Conservation (phyloP, 37 sponge, comb jelly and placozoan species). For the Theonella swinhoei region DNA sequence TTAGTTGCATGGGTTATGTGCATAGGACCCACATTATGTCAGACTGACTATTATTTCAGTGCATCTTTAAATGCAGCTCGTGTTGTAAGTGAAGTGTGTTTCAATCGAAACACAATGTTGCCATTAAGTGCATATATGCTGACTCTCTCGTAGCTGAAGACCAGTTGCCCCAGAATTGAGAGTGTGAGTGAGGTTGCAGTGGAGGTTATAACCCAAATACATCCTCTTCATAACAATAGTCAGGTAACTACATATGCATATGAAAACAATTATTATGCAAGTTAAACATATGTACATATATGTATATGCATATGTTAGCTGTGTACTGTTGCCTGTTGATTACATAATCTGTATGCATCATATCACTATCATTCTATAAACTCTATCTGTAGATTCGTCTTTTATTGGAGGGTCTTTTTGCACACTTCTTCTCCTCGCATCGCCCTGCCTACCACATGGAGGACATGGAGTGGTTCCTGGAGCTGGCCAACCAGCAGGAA, state of each 20-base stretch:
- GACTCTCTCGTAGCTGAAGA: background rate
- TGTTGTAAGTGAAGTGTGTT: too few species aligned
- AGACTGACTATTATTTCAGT: too few species aligned
- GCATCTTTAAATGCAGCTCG: too few species aligned
- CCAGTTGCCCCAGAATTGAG: slow-evolving; percentile 25
- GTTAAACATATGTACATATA: too few species aligned
- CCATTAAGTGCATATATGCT: background rate
- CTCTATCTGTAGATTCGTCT: background rate
- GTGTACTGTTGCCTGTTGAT: background rate
- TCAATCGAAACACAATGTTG: background rate
- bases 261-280: background rate
- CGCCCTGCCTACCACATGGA: background rate
- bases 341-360: background rate
- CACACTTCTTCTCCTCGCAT: slow-evolving; percentile 37
- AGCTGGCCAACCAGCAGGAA: slow-evolving; percentile 55
- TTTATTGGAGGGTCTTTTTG: slow-evolving; percentile 42
- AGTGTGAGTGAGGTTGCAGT: background rate
- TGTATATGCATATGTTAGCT: background rate
- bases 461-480: slow-evolving; percentile 49
- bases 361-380: background rate
- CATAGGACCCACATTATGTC: too few species aligned
- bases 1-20: too few species aligned
- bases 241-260: background rate
- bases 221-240: too few species aligned
- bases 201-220: slow-evolving; percentile 4